Base-by-base conservation (phyloP, 2,113 vertebrate genomes). In the Sylvietta virens region DNA sequence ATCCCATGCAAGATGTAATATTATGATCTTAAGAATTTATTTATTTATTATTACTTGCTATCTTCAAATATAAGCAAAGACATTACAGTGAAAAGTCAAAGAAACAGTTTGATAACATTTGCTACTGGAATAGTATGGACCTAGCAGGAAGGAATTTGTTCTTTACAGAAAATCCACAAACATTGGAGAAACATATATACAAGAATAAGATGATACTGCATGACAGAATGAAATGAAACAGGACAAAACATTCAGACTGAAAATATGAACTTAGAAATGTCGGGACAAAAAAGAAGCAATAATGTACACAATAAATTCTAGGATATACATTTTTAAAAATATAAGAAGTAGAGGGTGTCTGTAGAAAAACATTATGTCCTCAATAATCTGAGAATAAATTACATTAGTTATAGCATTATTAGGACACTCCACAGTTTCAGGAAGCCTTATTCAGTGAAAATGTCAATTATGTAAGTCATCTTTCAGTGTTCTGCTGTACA, bases 391-490 rank as follows among this genome's bases (percentile, higher is more conserved):
- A 92, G 51, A 88, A 92, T 58, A 93, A 90, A 74, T 83, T 80
- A 73, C 74, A 90, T 70, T 72, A 88, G 40, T 81, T 67, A 45
- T 7, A 60, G 39, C 67, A 88, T 92, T 79, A 94, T 45, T 81
- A 86, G 90, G 82, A 88, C 60, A 83, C 27, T 88, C 54, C 42
- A 83, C 24, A 77, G 13, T 56, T 92, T 86, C 47, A 86, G 92
- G 69, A 96, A 95, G 51, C 48, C 64, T 86, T 94, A 67, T 74
- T 86, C 76, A 76, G 61, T 90, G 88, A 77, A 84, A 93, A 96
- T 92, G 93, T 94, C 92, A 81, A 95, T 96, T 96, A 95, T 58
- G 7, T 92, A 96, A 95, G 85, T 78, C 23, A 82, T 93, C 80
- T 78, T 88, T 90, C 83, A 77, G 40, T 37, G 60, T 86, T 90